Conservation (phyloP, 2,113 vertebrate species). For the Aegotheles bennettii region DNA sequence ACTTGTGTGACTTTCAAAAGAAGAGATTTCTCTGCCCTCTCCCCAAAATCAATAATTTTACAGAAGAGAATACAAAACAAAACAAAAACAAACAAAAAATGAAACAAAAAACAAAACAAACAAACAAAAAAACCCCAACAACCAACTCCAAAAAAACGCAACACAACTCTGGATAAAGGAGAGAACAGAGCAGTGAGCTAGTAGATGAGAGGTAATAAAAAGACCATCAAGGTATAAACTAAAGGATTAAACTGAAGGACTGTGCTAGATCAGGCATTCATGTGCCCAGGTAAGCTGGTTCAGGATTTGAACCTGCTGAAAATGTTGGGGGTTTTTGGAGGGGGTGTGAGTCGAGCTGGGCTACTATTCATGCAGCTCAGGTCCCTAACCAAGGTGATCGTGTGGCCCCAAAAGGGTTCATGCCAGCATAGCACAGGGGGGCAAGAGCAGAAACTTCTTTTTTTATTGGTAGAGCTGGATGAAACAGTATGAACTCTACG, state of each 20-base stretch:
- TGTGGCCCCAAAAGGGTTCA: background rate
- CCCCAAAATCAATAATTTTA: background rate
- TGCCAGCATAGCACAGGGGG: background rate
- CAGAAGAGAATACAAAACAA: background rate
- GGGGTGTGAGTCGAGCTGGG: background rate
- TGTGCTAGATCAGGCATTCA: background rate
- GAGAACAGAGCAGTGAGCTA: background rate
- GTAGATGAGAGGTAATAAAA: background rate
- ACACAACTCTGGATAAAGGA: background rate
- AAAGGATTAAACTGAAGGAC: background rate
- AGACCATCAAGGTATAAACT: background rate
- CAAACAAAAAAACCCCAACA: no score
- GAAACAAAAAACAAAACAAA: no score
- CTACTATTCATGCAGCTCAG: background rate
- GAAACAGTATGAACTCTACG: background rate
- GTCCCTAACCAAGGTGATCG: background rate
- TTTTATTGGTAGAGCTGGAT: background rate
- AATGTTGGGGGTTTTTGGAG: fast-evolving
- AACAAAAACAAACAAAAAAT: no score
- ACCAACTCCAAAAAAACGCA: background rate
- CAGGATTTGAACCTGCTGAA: background rate
- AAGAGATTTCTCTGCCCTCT: background rate
- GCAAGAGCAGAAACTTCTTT: background rate
- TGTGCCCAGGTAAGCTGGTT: background rate
- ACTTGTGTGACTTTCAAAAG: background rate